Conservation (phyloP, 2,797 vertebrate genomes). For the Setipinna tenuifilis region DNA sequence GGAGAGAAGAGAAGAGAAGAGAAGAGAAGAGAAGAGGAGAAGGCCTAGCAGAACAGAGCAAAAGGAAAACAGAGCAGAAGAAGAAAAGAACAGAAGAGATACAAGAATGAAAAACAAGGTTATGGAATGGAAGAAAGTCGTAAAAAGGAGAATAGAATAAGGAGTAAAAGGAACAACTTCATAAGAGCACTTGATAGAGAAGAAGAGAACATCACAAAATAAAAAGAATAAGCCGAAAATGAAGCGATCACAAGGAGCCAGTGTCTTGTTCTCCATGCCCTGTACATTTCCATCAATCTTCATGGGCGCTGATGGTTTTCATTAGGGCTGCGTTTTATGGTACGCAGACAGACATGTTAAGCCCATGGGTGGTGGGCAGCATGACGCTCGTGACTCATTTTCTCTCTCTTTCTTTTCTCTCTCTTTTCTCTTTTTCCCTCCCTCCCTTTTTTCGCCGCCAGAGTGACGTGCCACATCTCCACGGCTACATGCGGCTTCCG, state of each 20-base stretch:
- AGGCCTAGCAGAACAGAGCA: too few relatives aligned
- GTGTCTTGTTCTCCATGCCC: neutral
- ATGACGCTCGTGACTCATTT: neutral
- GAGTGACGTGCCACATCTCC: neutral
- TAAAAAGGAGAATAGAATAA: too few relatives aligned
- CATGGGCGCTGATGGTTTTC: neutral
- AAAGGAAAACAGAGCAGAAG: neutral
- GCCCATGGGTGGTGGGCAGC: neutral
- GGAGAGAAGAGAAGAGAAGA: neutral
- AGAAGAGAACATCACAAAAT: neutral
- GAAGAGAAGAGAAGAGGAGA: neutral
- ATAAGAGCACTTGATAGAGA: too few relatives aligned
- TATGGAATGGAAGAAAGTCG: too few relatives aligned
- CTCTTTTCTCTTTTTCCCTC: neutral
- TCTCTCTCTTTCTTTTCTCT: neutral
- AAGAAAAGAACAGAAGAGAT: neutral
- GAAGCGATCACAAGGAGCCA: neutral
- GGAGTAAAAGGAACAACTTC: too few relatives aligned
- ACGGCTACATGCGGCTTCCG: neutral
- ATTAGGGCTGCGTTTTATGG: neutral
- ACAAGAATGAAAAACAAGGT: too few relatives aligned
- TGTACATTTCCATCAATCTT: neutral
- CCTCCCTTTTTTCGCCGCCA: neutral
- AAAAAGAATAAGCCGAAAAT: neutral
- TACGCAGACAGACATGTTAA: constrained; percentile 12